These are phyloP conservation scores for Dryobota labecula DNA, from an alignment of 2,888 invertebrate species.

Conservation along the genomic window DNA sequence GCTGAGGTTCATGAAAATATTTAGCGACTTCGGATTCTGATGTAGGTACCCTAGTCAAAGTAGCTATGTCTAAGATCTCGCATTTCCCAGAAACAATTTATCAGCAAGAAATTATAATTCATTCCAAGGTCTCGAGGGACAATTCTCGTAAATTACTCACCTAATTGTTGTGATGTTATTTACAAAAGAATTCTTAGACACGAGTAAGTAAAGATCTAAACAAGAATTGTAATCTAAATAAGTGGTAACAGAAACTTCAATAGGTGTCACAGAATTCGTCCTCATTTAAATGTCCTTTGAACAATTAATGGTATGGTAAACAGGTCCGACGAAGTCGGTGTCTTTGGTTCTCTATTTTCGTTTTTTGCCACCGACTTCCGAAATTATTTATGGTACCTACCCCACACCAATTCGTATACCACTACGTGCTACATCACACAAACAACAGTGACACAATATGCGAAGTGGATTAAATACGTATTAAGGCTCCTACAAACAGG, in stretches of 20 bases:
- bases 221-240: constrained; percentile 2
- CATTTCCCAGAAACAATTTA: neutral
- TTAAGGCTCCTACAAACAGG: no score
- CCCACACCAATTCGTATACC: no score
- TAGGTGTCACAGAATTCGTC: constrained; percentile 23
- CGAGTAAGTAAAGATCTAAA: neutral
- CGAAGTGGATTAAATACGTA: no score
- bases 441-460: no score
- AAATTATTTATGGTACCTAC: no score
- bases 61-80: neutral
- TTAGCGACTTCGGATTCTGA: neutral
- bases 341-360: no score
- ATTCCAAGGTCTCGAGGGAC: neutral
- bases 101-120: constrained; percentile 2
- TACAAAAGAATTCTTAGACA: constrained; percentile 1
- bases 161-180: constrained; percentile 26
- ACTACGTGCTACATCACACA: no score
- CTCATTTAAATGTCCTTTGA: constrained; percentile 32
- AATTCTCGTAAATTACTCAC: constrained; percentile 17
- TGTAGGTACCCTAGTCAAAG: neutral
- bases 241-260: constrained; percentile 3
- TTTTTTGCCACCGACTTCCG: no score
- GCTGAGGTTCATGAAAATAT: constrained; percentile 11
- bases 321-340: no score
- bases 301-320: constrained; percentile 39